These are phyloP conservation scores for Artibeus jamaicensis DNA, from an alignment of 2,797 vertebrate species.

Conservation along the genomic window DNA sequence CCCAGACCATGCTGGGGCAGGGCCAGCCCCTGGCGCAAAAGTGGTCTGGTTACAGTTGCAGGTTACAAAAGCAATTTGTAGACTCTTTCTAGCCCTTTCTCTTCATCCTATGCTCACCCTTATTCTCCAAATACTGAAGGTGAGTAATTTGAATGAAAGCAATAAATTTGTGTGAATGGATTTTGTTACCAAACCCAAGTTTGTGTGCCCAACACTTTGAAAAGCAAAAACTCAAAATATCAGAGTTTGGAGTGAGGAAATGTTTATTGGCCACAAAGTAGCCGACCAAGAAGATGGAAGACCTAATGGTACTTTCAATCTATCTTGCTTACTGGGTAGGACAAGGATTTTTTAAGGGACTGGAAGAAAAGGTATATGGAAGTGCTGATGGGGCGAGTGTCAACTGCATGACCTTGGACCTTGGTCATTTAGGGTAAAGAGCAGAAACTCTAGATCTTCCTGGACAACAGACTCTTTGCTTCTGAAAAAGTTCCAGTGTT, in stretches of 20 bases:
- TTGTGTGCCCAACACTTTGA: not conserved
- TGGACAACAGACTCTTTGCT: not conserved
- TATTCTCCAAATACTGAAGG: not conserved
- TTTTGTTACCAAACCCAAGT: not conserved
- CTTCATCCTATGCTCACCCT: not conserved
- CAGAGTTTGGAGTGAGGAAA: not conserved
- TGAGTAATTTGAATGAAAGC: not conserved
- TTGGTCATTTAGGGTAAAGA: not conserved
- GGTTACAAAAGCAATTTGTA: not conserved
- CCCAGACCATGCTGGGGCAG: not conserved
- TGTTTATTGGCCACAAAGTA: not conserved
- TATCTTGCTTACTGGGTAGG: not conserved
- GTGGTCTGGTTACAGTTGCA: not conserved
- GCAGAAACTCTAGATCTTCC: not conserved
- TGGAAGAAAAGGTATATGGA: not conserved
- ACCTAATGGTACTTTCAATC: not conserved
- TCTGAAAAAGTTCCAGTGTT: not conserved
- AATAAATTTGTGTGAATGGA: not conserved
- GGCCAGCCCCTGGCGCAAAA: not conserved
- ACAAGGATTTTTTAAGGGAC: not conserved
- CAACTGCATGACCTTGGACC: not conserved
- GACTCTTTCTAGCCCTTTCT: not conserved
- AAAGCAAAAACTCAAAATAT: not conserved
- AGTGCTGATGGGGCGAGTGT: not conserved
- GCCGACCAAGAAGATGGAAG: not conserved